Evolutionary conservation across 2,888 invertebrate species (phyloP), one percentile per base, ranked within the genome.

Genomic region (Bruchidius siliquastri): DNA sequence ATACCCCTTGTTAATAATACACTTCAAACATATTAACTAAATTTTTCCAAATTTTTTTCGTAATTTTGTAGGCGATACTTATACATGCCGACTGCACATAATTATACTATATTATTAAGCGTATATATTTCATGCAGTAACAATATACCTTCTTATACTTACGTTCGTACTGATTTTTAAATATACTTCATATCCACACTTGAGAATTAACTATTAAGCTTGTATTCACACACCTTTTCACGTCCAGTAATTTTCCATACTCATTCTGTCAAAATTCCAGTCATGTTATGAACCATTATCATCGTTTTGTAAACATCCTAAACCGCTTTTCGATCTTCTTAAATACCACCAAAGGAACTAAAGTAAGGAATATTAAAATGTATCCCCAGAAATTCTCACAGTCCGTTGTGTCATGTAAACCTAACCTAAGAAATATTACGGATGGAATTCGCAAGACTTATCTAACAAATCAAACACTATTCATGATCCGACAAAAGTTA

Each of bases 381-480:
- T 81, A 81, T 74, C 79, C 79, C 18, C 70, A 79, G 76, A 77
- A 76, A 76, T 49, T 81, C 49, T 49, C 49, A 18, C 49, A 78
- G 73, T 76, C 77, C 69, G 77, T 80, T 71, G 74, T 75, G 66
- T 79, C 81, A 68, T 75, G 79, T 21, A 79, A 81, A 76, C 78
- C 81, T 84, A 85, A 85, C 84, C 84, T 85, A 75, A 82, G 81
- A 83, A 77, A 78, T 77, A 72, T 80, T 72, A 76, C 77, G 76
- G 80, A 80, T 74, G 77, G 72, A 73, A 72, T 71, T 21, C 77
- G 78, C 69, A 77, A 73, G 32, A 74, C 76, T 3, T 76, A 73
- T 70, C 72, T 77, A 68, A 72, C 73, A 21, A 49, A 49, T 18
- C 49, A 49, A 49, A 49, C 49, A 49, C 8, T 49, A 49, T 8